Evolutionary conservation across 53 echinoderm and acorn worm genomes (phyloP).

Genomic region (Paracentrotus lividus): DNA sequence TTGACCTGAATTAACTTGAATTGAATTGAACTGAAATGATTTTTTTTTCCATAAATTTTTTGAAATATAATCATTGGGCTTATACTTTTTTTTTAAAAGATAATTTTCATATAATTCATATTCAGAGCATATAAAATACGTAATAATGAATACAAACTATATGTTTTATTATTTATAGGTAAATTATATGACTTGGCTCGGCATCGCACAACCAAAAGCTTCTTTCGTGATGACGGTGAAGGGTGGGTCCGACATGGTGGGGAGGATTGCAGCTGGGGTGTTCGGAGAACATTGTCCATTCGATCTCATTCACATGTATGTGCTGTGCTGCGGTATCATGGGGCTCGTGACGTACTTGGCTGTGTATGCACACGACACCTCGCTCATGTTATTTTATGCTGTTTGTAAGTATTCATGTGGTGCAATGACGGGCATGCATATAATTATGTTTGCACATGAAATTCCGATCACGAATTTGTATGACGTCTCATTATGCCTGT

Average conservation of each 20-base stretch:
- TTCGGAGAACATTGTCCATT: conserved; percentile 89
- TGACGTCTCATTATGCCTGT: no score
- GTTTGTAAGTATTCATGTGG: conserved; percentile 38
- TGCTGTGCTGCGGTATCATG: conserved; percentile 46
- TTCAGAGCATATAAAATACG: neutral
- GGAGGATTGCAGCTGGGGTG: conserved; percentile 85
- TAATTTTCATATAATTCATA: no score
- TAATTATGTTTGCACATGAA: no score
- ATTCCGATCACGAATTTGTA: no score
- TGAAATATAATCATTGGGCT: no score
- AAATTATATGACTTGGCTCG: conserved; percentile 87
- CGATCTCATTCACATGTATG: conserved; percentile 83
- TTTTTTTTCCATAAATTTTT: no score
- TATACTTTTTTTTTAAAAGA: no score
- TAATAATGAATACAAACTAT: neutral
- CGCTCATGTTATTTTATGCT: conserved; percentile 54
- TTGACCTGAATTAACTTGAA: no score
- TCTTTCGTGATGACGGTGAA: conserved; percentile 92
- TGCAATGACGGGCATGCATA: no score
- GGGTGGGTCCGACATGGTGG: conserved; percentile 89
- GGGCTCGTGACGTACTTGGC: conserved; percentile 57
- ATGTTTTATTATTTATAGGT: conserved; percentile 47
- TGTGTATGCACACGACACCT: conserved; percentile 1
- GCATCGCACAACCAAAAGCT: conserved; percentile 78
- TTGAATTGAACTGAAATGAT: no score